phyloP scores from a whole-genome alignment of 2,888 invertebrate species.

The Tachina grossa region DNA sequence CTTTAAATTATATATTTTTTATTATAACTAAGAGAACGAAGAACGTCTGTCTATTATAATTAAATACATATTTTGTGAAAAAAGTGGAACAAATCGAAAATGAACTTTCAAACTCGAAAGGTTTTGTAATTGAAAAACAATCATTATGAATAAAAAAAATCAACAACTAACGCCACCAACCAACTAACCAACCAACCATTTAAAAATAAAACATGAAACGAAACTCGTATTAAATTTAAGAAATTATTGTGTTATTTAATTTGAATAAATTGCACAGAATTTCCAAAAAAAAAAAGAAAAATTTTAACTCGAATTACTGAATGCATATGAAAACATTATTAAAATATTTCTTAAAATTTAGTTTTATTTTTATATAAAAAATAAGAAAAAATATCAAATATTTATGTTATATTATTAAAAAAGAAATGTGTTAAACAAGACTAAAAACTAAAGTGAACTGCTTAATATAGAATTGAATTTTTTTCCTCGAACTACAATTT shows the following conservation, averaged over 20 bases:
- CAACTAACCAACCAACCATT: constrained; percentile 39
- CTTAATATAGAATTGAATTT: constrained; percentile 17
- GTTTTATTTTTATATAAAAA: constrained; percentile 1
- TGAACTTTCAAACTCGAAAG: constrained; percentile 63
- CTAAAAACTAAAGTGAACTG: constrained; percentile 46
- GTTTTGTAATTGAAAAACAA: constrained; percentile 71
- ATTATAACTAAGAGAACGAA: neutral
- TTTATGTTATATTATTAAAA: constrained; percentile 42
- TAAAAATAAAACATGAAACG: constrained; percentile 37
- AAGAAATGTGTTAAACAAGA: constrained; percentile 30
- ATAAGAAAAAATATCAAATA: constrained; percentile 37
- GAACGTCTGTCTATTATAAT: neutral
- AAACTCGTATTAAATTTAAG: constrained; percentile 60
- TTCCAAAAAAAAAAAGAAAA: neutral
- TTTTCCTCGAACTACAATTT: neutral
- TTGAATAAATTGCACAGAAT: constrained; percentile 18
- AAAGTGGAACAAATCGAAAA: constrained; percentile 52
- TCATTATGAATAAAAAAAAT: constrained; percentile 56
- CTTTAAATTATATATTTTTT: neutral
- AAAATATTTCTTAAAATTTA: neutral
- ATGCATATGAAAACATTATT: constrained; percentile 20
- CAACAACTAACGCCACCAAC: constrained; percentile 65
- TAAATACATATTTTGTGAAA: constrained; percentile 25
- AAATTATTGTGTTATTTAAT: constrained; percentile 39
- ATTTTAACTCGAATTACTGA: constrained; percentile 38